A percentile compares a stretch with the other conserved stretches of the same genome.
Conservation (phyloP, 2,888 invertebrate genomes). For the Thymelicus lineola region DNA sequence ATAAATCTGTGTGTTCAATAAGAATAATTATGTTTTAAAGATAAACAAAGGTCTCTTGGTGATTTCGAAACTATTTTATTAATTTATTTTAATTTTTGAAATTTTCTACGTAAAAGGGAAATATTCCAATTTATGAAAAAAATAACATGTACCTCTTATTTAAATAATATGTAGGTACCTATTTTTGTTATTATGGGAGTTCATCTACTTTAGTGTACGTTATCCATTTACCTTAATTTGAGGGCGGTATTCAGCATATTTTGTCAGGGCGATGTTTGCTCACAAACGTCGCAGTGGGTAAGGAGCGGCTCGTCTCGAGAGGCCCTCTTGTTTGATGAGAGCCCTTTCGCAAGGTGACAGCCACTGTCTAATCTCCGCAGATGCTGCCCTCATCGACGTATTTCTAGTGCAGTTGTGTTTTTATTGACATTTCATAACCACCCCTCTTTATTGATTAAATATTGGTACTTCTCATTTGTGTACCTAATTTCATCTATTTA, state of each 20-base stretch:
- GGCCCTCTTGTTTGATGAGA: conserved; percentile 62
- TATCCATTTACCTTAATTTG: conserved; percentile 51
- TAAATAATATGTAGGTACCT: no score
- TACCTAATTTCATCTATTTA: background rate
- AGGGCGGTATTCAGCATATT: conserved; percentile 65
- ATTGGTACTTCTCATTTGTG: background rate
- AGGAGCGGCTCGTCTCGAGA: conserved; percentile 73
- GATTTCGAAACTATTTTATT: no score
- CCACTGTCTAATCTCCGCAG: conserved; percentile 73
- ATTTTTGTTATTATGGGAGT: background rate
- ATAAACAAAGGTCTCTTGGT: no score
- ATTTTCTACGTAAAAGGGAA: no score
- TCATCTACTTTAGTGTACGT: conserved; percentile 31
- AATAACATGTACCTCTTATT: no score
- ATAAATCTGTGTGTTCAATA: no score
- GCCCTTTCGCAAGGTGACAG: conserved; percentile 70
- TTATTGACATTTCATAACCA: conserved; percentile 19
- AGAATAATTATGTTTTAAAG: no score
- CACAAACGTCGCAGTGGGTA: conserved; percentile 62
- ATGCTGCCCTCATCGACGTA: conserved; percentile 60
- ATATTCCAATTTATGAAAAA: no score
- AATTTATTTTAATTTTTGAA: no score
- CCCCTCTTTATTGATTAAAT: background rate
- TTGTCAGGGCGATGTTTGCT: conserved; percentile 71
- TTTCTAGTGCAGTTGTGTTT: conserved; percentile 51